Evolutionary conservation across 2,797 vertebrate species (phyloP).

Genomic region (Dryobates pubescens): DNA sequence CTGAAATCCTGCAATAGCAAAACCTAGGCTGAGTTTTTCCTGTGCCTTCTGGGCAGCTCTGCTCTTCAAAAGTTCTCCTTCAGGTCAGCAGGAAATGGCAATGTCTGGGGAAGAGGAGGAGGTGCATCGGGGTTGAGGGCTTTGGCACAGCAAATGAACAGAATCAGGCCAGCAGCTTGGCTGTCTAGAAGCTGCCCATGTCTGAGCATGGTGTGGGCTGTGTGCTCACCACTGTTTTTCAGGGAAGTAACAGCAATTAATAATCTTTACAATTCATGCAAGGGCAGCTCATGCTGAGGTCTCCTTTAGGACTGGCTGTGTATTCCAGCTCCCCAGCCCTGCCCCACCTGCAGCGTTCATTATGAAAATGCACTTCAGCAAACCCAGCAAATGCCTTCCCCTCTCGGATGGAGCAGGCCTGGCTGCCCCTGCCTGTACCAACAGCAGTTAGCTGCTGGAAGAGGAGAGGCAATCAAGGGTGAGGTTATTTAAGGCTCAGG

Average conservation of each 20-base stretch:
- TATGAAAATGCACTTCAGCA: slow-evolving; percentile 14
- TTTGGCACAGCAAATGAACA: neutral
- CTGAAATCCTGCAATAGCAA: neutral
- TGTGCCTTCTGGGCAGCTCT: neutral
- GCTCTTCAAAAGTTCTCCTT: neutral
- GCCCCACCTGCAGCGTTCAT: neutral
- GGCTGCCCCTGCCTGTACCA: neutral
- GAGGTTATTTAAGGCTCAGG: slow-evolving; percentile 27
- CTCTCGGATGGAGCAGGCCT: neutral
- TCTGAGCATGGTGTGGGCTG: neutral
- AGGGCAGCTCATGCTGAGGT: neutral
- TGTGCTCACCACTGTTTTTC: neutral
- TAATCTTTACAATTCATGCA: neutral
- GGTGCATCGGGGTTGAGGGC: neutral
- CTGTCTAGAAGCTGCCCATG: neutral
- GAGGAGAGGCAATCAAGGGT: neutral
- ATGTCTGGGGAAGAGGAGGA: neutral
- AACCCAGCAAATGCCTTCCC: neutral
- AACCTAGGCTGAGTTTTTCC: neutral
- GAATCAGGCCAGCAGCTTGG: neutral
- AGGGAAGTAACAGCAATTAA: neutral
- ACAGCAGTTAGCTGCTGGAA: neutral
- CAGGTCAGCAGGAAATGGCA: neutral
- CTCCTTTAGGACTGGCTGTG: neutral
- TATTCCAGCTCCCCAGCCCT: neutral